Percentiles rank a stretch among this genome's conserved stretches.
Evolutionary conservation across 2,888 invertebrate species (phyloP).

Genomic region (Cheilosia grossa): DNA sequence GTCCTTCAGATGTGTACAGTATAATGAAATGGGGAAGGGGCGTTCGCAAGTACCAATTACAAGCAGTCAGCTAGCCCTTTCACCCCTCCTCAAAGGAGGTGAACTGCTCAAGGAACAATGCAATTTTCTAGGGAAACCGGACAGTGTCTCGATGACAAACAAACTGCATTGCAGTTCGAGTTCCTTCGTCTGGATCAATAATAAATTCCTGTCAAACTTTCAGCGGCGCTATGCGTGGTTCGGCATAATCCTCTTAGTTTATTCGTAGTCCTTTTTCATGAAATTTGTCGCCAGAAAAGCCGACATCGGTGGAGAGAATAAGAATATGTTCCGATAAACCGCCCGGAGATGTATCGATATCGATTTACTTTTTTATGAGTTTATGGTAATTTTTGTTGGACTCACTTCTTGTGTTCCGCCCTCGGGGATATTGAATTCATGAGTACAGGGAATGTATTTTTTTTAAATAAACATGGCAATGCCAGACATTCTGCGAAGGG

Average conservation of each 20-base stretch:
- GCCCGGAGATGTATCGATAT: slow-evolving; percentile 16
- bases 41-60: slow-evolving; percentile 49
- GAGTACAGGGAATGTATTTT: slow-evolving; percentile 3
- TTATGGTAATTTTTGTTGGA: slow-evolving; percentile 60
- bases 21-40: slow-evolving; percentile 13
- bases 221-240: not conserved
- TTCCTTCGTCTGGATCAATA: slow-evolving; percentile 16
- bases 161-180: slow-evolving; percentile 31
- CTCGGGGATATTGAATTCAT: slow-evolving; percentile 64
- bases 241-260: not conserved
- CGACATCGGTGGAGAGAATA: not conserved
- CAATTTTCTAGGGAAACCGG: not conserved
- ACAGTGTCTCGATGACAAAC: not conserved
- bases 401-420: slow-evolving; percentile 33
- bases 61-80: not conserved
- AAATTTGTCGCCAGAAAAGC: slow-evolving; percentile 4
- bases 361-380: slow-evolving; percentile 56
- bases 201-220: slow-evolving; percentile 16
- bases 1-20: not conserved
- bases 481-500: slow-evolving; percentile 7
- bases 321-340: not conserved
- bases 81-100: not conserved
- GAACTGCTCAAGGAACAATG: not conserved
- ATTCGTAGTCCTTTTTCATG: not conserved
- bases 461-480: not conserved